phyloP scores from a whole-genome alignment of 64 coral and sea anemone genomes.

The Dendronephthya gigantea region DNA sequence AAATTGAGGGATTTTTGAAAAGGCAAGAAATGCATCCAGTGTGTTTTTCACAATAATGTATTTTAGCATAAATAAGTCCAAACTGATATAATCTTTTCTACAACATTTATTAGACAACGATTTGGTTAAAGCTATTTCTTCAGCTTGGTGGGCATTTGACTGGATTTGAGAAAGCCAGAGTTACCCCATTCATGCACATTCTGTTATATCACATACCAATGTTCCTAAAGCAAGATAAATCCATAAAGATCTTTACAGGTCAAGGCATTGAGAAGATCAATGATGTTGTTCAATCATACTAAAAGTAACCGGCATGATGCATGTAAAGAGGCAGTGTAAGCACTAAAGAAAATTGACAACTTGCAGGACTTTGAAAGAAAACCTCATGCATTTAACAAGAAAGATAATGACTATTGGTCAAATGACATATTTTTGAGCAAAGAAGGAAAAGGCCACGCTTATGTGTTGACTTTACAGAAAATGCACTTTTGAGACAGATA shows the following conservation, averaged over 20 bases:
- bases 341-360: slow-evolving; percentile 10
- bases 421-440: slow-evolving; percentile 28
- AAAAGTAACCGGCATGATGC: slow-evolving; percentile 27
- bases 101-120: background rate
- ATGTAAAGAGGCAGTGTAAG: slow-evolving; percentile 22
- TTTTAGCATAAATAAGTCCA: background rate
- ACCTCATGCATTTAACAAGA: slow-evolving; percentile 16
- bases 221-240: background rate
- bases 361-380: slow-evolving; percentile 16
- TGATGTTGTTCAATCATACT: slow-evolving; percentile 2
- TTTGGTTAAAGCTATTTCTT: slow-evolving; percentile 1
- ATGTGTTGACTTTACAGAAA: too few species aligned
- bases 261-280: slow-evolving; percentile 33
- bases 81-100: background rate
- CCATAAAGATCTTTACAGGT: slow-evolving; percentile 11
- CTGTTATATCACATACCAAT: background rate
- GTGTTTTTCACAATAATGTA: too few species aligned
- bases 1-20: too few species aligned
- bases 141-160: slow-evolving; percentile 8
- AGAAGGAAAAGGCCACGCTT: slow-evolving; percentile 2
- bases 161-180: background rate
- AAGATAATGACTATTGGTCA: slow-evolving; percentile 24
- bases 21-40: too few species aligned
- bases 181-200: slow-evolving; percentile 27
- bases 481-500: too few species aligned